Percentiles rank a stretch among this genome's conserved stretches.
Conservation (phyloP, 2,113 vertebrate species). For the Polyodon spathula region DNA sequence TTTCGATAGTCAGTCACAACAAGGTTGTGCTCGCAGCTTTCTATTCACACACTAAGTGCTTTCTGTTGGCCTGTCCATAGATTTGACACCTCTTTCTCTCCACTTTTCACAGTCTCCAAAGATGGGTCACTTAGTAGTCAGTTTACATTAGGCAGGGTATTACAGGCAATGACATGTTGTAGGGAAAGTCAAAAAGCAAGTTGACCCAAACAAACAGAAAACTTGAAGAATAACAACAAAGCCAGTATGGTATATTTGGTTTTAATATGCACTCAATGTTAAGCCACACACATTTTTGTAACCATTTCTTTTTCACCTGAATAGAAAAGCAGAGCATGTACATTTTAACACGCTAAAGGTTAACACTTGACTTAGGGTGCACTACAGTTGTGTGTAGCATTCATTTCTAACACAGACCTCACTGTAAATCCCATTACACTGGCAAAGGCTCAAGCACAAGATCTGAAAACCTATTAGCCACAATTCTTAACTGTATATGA, state of each 20-base stretch:
- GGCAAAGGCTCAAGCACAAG: slow-evolving; percentile 42
- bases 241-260: not conserved
- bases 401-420: slow-evolving; percentile 37
- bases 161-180: slow-evolving; percentile 38
- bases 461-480: slow-evolving; percentile 45
- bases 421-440: slow-evolving; percentile 54
- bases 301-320: slow-evolving; percentile 16
- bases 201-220: slow-evolving; percentile 43
- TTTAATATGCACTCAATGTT: not conserved
- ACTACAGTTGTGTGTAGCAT: slow-evolving; percentile 45
- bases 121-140: slow-evolving; percentile 64
- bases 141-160: slow-evolving; percentile 60
- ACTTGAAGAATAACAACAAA: slow-evolving; percentile 24
- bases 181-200: slow-evolving; percentile 35
- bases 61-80: not conserved
- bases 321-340: slow-evolving; percentile 26
- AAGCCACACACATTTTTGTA: slow-evolving; percentile 13
- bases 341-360: slow-evolving; percentile 40
- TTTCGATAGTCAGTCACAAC: not conserved
- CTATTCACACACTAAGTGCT: no score
- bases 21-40: not conserved
- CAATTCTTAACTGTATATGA: slow-evolving; percentile 36
- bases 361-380: slow-evolving; percentile 46
- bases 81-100: no score
- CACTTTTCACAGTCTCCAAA: slow-evolving; percentile 41